phyloP scores from a whole-genome alignment of 2,888 invertebrate species.

The Andricus quercusramuli region DNA sequence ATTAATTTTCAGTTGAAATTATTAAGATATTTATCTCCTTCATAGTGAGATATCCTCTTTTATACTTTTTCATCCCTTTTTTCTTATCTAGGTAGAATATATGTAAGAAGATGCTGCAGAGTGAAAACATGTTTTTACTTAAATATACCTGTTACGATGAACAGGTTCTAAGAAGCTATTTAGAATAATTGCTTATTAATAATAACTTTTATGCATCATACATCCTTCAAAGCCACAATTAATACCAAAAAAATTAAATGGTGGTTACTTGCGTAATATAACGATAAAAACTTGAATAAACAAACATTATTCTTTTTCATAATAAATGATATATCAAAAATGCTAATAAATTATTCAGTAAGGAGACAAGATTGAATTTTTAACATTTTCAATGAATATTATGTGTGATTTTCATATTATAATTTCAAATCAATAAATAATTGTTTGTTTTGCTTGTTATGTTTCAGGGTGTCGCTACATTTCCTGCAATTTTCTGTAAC shows the following conservation, averaged over 20 bases:
- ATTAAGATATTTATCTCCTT: background rate
- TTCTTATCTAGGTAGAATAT: background rate
- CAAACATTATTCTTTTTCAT: no score
- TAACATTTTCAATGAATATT: background rate
- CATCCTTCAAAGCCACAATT: background rate
- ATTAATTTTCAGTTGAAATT: background rate
- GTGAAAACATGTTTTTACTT: conserved; percentile 27
- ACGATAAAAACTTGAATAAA: no score
- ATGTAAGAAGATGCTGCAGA: background rate
- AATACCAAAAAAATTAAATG: background rate
- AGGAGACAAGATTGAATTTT: background rate
- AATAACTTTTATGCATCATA: conserved; percentile 20
- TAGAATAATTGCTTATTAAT: conserved; percentile 35
- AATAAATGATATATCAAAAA: background rate
- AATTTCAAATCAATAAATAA: background rate
- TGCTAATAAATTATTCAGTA: background rate
- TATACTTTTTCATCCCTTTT: conserved; percentile 6
- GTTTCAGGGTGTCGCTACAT: background rate
- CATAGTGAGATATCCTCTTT: background rate
- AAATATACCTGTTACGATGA: conserved; percentile 20
- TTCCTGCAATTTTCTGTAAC: background rate
- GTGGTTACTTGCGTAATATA: no score
- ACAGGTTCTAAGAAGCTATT: conserved; percentile 18
- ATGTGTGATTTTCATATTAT: background rate
- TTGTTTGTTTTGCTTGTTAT: background rate